Evolutionary conservation across 2,113 vertebrate species (phyloP).

Genomic region (Panurus biarmicus): DNA sequence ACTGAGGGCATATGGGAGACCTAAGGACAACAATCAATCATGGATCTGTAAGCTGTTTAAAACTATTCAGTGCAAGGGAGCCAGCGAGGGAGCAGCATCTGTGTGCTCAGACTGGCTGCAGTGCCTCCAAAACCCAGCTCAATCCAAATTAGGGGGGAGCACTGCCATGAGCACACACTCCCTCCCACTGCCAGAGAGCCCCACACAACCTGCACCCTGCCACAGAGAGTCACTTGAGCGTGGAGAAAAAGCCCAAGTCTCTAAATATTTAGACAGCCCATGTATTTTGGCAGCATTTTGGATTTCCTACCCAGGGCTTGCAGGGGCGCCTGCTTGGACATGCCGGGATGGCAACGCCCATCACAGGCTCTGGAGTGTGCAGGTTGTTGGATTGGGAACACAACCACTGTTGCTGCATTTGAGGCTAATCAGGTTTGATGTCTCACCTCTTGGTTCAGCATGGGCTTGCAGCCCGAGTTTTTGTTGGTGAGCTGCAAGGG

Average conservation of each 20-base stretch:
- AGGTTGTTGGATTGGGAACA: constrained; percentile 78
- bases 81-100: not conserved
- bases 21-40: constrained; percentile 22
- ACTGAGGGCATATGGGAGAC: constrained; percentile 18
- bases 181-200: not conserved
- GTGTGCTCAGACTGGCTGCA: not conserved
- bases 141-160: not conserved
- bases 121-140: not conserved
- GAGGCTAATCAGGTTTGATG: constrained; percentile 84
- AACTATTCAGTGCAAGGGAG: not conserved
- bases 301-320: not conserved
- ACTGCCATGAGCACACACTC: accelerated
- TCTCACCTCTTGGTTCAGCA: constrained; percentile 87
- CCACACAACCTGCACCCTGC: accelerated
- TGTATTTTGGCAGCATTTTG: not conserved
- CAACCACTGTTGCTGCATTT: constrained; percentile 70
- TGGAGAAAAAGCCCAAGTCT: accelerated
- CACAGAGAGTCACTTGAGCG: not conserved
- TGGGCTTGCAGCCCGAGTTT: constrained; percentile 78
- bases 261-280: not conserved
- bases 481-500: constrained; percentile 86
- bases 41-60: not conserved
- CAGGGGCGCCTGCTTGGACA: constrained; percentile 63
- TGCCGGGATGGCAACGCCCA: constrained; percentile 64
- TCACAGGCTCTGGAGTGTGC: not conserved